phyloP scores from a whole-genome alignment of 2,797 vertebrate genomes.

The Chanos chanos region DNA sequence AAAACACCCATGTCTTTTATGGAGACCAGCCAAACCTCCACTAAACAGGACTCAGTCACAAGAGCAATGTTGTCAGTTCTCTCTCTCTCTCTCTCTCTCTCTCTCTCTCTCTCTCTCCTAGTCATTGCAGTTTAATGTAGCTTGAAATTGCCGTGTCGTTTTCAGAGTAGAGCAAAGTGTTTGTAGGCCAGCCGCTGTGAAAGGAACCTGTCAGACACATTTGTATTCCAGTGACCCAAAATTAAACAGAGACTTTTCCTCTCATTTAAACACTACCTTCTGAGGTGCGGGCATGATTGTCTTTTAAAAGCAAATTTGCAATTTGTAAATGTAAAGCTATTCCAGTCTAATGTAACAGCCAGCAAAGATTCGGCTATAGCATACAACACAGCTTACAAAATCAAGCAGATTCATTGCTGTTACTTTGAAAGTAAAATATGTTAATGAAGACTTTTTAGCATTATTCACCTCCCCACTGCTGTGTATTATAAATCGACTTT shows the following conservation, averaged over 20 bases:
- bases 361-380: too few species aligned
- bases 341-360: too few species aligned
- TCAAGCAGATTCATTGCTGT: neutral
- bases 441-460: too few species aligned
- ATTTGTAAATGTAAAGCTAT: too few species aligned
- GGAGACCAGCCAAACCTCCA: conserved; percentile 44
- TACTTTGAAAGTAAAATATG: neutral
- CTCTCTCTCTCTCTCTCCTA: too few species aligned
- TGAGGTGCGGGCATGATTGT: neutral
- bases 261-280: neutral
- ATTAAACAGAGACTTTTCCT: conserved; percentile 42
- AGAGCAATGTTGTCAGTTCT: conserved; percentile 47
- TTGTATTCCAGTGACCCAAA: conserved; percentile 38
- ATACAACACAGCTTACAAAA: too few species aligned
- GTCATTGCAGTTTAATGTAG: conserved; percentile 59
- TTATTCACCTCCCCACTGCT: too few species aligned
- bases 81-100: too few species aligned
- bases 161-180: conserved; percentile 45
- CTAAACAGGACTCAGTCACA: conserved; percentile 52
- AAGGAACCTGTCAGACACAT: conserved; percentile 49
- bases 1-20: conserved; percentile 41
- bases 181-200: conserved; percentile 54
- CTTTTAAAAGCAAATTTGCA: neutral
- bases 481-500: too few species aligned
- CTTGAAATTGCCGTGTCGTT: conserved; percentile 61